Evolutionary conservation across 2,113 vertebrate species (phyloP), one percentile per base, ranked within the genome.

Genomic region (Scatophagus argus): DNA sequence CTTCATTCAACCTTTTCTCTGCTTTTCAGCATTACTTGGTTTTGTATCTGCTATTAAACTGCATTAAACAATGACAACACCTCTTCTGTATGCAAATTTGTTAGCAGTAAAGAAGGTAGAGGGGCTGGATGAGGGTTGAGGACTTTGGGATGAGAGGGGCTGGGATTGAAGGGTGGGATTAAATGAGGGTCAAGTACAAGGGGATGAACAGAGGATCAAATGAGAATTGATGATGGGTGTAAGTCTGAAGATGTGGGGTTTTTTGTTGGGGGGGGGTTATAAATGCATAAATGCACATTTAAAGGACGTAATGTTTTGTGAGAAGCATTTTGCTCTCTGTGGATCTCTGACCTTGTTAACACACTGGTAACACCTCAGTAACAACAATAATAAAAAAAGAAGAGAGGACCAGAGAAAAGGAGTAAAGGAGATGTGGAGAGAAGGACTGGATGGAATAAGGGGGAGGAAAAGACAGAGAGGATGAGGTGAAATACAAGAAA

Each of bases 331-430:
- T 17, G 3, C 54, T 75, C 74, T 74, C 72, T 69, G n/a, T 10
- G 1, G 52, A 67, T 55, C 73, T 16, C 52, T 68, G 59, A 77
- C 55, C 81, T 64, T 67, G 58, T 60, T 64, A 60, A 29, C 34
- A 39, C 51, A n/a, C 21, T 9, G 52, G 14, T 9, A 10, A 41
- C 38, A 25, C 49, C 49, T 51, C 29, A 32, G 8, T n/a, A 11
- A 67, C 54, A 62, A 68, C 65, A 64, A 46, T 5, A 36, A 32
- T 5, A 55, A 21, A 25, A 12, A 11, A 21, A 25, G 8, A 11
- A 19, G 23, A 21, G 31, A 29, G 29, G 6, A 58, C 29, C 7
- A 4, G 14, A 43, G 5, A 31, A 23, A 46, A 36, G 74, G 29
- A 11, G 17, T 29, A 1, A 41, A 46, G 51, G 16, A n/a, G 23